Base-by-base conservation (phyloP, 2,888 invertebrate species). In the Sinopyrophorus schimmeli region DNA sequence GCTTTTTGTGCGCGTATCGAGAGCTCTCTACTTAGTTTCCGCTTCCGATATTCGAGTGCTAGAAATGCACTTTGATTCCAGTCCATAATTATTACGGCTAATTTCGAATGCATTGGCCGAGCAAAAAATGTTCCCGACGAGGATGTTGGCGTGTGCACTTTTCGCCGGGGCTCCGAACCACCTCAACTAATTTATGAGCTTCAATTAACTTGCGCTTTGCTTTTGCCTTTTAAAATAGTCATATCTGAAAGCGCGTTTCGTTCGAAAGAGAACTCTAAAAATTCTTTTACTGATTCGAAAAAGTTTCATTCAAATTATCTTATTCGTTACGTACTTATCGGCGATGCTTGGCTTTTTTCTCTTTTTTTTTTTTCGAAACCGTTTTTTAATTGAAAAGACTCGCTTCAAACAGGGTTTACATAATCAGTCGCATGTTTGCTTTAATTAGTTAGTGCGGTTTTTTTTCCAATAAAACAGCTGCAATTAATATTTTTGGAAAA, bases 21-120 rank as follows among this genome's bases (percentile, higher is more conserved):
- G 27, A 15, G 44, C 40, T 9, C 17, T 31, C 20, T 9, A 12
- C 17, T 12, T 10, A 9, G 17, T 11, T 5, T 18, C 28, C 28
- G 35, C 12, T 41, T 37, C 43, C 31, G 17, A 32, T 43, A 17
- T 38, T 16, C 20, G 35, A 12, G 26, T n/a, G n/a, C 16, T 30
- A 7, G 35, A 44, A 34, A 15, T 50, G 44, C 50, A 35, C 50
- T 39, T 48, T 44, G 50, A 50, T 50, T 50, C 20, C 15, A 11
- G 30, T 35, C 38, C 12, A 39, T 44, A 20, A 50, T 46, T 50
- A 44, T 50, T 46, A 35, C 34, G 34, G 44, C 24, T 43, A 49
- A 43, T 46, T 44, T 44, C 35, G 15, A 35, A 41, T 30, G 41
- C 35, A 34, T 32, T 32, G 34, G 10, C 17, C 12, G 27, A 31